Conservation (phyloP, 2,113 vertebrate species). For the Leiothrix lutea region DNA sequence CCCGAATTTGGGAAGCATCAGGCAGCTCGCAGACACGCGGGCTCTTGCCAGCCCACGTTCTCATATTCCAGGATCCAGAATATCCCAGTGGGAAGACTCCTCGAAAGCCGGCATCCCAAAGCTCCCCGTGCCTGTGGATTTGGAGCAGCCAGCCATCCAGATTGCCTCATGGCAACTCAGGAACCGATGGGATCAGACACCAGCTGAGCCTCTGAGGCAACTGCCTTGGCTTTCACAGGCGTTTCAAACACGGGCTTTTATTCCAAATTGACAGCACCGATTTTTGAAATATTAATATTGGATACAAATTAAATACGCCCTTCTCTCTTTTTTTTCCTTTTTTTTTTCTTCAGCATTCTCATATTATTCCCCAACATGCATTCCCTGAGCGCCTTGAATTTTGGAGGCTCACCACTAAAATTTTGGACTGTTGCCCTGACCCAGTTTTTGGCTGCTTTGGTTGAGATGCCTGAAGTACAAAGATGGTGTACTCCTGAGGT, state of each 20-base stretch:
- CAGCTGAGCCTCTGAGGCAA: background rate
- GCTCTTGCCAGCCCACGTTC: background rate
- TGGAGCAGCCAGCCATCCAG: background rate
- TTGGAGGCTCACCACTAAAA: slow-evolving; percentile 60
- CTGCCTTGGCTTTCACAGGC: background rate
- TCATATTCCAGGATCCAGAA: background rate
- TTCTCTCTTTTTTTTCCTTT: background rate
- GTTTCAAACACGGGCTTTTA: background rate
- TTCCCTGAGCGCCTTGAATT: slow-evolving; percentile 48
- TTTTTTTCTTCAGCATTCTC: background rate
- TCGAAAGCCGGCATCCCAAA: background rate
- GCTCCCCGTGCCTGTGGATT: background rate
- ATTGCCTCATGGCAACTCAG: background rate
- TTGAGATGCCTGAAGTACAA: background rate
- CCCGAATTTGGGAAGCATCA: background rate
- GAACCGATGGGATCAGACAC: background rate
- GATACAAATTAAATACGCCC: background rate
- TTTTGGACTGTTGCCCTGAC: slow-evolving; percentile 1
- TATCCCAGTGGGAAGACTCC: background rate
- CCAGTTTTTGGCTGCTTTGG: slow-evolving; percentile 12
- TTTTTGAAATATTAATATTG: background rate
- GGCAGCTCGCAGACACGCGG: background rate
- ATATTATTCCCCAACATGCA: background rate
- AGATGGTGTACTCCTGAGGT: background rate
- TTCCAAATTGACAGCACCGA: background rate